Evolutionary conservation across 2,113 vertebrate species (phyloP).

Genomic region (Poeciliopsis prolifica): DNA sequence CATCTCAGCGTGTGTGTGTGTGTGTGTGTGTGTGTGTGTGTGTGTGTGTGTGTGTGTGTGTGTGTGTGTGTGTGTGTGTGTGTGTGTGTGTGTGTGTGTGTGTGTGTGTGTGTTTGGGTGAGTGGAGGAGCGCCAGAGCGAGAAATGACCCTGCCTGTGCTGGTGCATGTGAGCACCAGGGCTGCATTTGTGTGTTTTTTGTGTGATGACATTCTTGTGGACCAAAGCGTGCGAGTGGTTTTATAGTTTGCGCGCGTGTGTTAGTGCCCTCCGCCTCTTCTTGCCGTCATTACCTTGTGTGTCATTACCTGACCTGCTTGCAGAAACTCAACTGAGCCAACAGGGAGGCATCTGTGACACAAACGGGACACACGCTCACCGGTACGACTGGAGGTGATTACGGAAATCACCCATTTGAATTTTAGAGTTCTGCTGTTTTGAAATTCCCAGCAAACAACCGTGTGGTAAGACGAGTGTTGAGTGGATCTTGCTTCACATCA

Average conservation of each 20-base stretch:
- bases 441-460: background rate
- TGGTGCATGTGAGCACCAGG: constrained; percentile 34
- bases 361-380: constrained; percentile 6
- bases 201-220: constrained; percentile 11
- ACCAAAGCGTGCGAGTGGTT: constrained; percentile 4
- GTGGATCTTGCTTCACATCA: background rate
- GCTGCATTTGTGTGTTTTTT: constrained; percentile 37
- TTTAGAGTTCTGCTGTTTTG: constrained; percentile 4
- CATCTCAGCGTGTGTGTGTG: constrained; percentile 46
- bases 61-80: constrained; percentile 44
- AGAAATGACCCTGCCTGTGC: constrained; percentile 51
- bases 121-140: constrained; percentile 34
- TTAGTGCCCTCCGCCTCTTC: constrained; percentile 7
- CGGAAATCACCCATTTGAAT: constrained; percentile 10
- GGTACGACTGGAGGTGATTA: constrained; percentile 12
- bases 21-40: constrained; percentile 50
- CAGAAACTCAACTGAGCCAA: constrained; percentile 41
- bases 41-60: constrained; percentile 39
- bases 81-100: constrained; percentile 31
- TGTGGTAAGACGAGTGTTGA: background rate
- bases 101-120: constrained; percentile 34
- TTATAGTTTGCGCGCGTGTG: background rate
- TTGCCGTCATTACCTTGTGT: constrained; percentile 9
- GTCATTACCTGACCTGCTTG: constrained; percentile 47
- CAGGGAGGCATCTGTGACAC: constrained; percentile 43